phyloP scores from a whole-genome alignment of 2,113 vertebrate genomes.

The Polypterus senegalus region DNA sequence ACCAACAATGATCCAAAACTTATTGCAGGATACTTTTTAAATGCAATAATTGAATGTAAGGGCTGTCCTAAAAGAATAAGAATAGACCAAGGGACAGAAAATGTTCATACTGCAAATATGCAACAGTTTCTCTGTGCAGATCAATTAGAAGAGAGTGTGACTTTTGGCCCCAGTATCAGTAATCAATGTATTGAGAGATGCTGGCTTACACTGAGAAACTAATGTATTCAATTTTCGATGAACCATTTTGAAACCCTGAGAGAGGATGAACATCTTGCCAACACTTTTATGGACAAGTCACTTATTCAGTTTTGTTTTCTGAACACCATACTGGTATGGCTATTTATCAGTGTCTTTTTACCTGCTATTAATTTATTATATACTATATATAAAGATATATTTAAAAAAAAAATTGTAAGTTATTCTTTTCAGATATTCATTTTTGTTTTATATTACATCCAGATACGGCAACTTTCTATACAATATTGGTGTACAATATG shows the following conservation, averaged over 20 bases:
- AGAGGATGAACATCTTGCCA: neutral
- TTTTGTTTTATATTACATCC: too few relatives aligned
- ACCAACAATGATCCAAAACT: constrained; percentile 19
- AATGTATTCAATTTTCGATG: neutral
- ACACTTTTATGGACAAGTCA: neutral
- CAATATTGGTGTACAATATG: too few relatives aligned
- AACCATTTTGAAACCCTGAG: neutral
- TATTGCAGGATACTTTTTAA: constrained; percentile 18
- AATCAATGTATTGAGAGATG: neutral
- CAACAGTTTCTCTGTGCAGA: constrained; percentile 9
- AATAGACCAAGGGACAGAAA: constrained; percentile 13
- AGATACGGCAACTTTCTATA: too few relatives aligned
- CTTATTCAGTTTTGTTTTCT: neutral
- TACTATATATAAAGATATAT: too few relatives aligned
- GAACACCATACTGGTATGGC: neutral
- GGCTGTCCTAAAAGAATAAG: constrained; percentile 14
- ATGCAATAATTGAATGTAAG: constrained; percentile 2
- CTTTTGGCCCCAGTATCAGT: too few relatives aligned
- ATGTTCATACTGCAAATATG: neutral
- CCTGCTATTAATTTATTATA: too few relatives aligned
- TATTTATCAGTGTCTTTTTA: neutral
- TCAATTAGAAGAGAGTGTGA: too few relatives aligned
- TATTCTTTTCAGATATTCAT: too few relatives aligned
- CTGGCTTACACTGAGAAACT: neutral
- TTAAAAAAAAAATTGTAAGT: too few relatives aligned